Evolutionary conservation across 2,113 vertebrate species (phyloP).

Genomic region (Paedocypris sp.): DNA sequence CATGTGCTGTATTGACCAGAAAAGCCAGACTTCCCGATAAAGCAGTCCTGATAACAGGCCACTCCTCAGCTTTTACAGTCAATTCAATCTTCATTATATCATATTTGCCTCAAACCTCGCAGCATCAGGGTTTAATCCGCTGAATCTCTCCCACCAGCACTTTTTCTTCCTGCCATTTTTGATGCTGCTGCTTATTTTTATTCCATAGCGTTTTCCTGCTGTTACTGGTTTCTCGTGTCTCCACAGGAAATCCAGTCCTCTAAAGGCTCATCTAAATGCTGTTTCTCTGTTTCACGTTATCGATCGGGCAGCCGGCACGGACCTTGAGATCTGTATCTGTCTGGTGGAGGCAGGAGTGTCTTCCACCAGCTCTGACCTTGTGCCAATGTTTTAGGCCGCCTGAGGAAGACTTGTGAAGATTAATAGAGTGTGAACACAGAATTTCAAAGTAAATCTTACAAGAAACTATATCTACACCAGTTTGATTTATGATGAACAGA

Average conservation of each 20-base stretch:
- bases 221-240: slow-evolving; percentile 14
- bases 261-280: slow-evolving; percentile 26
- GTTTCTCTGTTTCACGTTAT: slow-evolving; percentile 34
- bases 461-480: too few relatives aligned
- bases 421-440: too few relatives aligned
- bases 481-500: too few relatives aligned
- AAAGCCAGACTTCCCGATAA: background rate
- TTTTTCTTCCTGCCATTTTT: background rate
- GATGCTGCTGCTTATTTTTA: background rate
- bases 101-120: background rate
- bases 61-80: background rate
- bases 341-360: slow-evolving; percentile 39
- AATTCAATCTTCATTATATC: background rate
- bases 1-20: slow-evolving; percentile 41
- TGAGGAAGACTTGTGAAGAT: slow-evolving; percentile 17
- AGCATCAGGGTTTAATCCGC: background rate
- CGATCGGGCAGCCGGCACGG: slow-evolving; percentile 26
- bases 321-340: slow-evolving; percentile 31
- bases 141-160: background rate
- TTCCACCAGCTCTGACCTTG: slow-evolving; percentile 37
- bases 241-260: slow-evolving; percentile 17
- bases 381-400: slow-evolving; percentile 16
- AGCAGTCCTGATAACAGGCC: background rate
- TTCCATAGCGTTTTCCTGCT: background rate
- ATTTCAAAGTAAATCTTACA: background rate